Base-by-base conservation (phyloP, 2,888 invertebrate species). In the Autographa gamma region DNA sequence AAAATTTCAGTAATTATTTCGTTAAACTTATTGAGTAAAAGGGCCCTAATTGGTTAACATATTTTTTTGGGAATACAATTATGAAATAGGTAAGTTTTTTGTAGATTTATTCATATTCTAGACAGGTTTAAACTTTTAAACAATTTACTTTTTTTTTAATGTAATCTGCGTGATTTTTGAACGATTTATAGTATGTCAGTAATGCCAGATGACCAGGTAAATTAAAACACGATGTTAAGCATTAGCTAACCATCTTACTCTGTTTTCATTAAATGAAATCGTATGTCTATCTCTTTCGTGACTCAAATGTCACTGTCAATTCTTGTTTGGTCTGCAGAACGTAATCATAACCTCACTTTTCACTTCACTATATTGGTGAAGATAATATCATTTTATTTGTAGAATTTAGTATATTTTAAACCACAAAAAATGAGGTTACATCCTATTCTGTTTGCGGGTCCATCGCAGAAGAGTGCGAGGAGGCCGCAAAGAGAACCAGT, bases 401-500 rank as follows among this genome's bases (percentile, higher is more conserved):
- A 19, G 19, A 54, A 56, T 34, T 16, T 43, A 31, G 13, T 8
- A 48, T 60, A 32, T 58, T 62, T 25, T 60, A 58, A 5, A 38
- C 19, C 16, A 31, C 31, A 1, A 91, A 83, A 38, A 77, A 95
- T 95, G 95, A 90, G 94, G 68, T 67, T 94, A 52, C 85, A 86
- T 77, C 79, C 86, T 8, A 72, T 84, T 16, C 82, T 93, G 25
- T 89, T 91, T 31, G 85, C 88, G 54, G 89, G 89, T 4, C 87
- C 91, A 0, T 82, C 77, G 13, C 85, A 85, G 31, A 90, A 85
- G 43, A 87, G 80, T 78, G 92, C 92, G 7, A 89, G 94, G 69
- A 85, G 90, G 54, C 92, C 92, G 2, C 95, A 95, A 77, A 87
- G 84, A 70, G 95, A 94, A 73, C 96, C 96, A 6, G 96, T 97